Percentiles rank a stretch among this genome's conserved stretches.
Evolutionary conservation across 2,888 invertebrate genomes (phyloP).

Genomic region (Epinotia ramella): DNA sequence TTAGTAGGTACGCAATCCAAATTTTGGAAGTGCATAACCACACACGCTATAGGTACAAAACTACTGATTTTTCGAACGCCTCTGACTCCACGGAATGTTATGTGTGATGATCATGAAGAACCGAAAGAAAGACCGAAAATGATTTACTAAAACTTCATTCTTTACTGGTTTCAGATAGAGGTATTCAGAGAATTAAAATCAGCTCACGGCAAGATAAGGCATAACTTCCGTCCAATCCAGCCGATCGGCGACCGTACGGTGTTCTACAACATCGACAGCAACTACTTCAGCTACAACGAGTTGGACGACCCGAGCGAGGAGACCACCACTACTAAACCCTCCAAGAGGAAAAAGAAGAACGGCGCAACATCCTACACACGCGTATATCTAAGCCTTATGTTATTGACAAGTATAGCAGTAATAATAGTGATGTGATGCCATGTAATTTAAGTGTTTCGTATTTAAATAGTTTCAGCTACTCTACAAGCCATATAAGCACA

Average conservation of each 20-base stretch:
- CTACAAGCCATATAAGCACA: conserved; percentile 1
- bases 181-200: conserved; percentile 89
- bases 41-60: too few species aligned
- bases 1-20: background rate
- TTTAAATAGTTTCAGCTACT: background rate
- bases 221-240: conserved; percentile 94
- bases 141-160: background rate
- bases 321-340: conserved; percentile 53
- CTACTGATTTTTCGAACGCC: too few species aligned
- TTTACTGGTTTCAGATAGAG: conserved; percentile 85
- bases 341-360: conserved; percentile 60
- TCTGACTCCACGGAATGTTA: too few species aligned
- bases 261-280: conserved; percentile 84
- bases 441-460: conserved; percentile 5
- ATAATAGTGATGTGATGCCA: conserved; percentile 47
- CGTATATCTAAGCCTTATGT: conserved; percentile 48
- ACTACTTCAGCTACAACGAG: conserved; percentile 76
- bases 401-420: conserved; percentile 47
- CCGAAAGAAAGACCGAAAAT: too few species aligned
- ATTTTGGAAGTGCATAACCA: background rate
- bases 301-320: conserved; percentile 68
- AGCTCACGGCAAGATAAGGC: conserved; percentile 88
- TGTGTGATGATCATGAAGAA: too few species aligned
- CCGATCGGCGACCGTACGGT: conserved; percentile 89
- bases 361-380: conserved; percentile 32